phyloP scores from a whole-genome alignment of 2,113 vertebrate species.

The Calonectris borealis region DNA sequence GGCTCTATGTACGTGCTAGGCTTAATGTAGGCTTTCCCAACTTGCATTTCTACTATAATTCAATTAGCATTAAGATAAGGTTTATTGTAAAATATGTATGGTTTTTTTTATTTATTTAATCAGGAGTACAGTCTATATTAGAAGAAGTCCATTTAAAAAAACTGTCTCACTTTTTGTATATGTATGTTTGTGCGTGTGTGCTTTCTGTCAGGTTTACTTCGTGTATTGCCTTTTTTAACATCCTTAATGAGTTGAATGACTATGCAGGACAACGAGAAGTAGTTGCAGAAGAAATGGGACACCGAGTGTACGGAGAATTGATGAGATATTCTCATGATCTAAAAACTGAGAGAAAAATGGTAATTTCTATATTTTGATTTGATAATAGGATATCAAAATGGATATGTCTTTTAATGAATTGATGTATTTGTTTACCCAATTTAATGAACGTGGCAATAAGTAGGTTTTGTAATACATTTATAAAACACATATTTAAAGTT shows the following conservation, averaged over 20 bases:
- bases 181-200: constrained; percentile 9
- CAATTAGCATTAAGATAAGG: constrained; percentile 22
- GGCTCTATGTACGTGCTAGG: not conserved
- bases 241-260: constrained; percentile 96
- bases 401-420: not conserved
- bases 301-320: constrained; percentile 93
- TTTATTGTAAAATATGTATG: not conserved
- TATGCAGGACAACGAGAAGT: constrained; percentile 97
- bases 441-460: not conserved
- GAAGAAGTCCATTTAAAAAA: not conserved
- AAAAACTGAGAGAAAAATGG: constrained; percentile 94
- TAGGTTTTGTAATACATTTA: not conserved
- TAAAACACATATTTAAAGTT: not conserved
- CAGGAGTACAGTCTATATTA: not conserved
- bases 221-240: constrained; percentile 92
- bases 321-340: constrained; percentile 95
- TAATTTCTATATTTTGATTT: constrained; percentile 70
- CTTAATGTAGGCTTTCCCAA: constrained; percentile 39
- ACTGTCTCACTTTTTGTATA: not conserved
- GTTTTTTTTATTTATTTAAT: not conserved
- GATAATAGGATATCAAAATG: not conserved
- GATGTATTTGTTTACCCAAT: not conserved
- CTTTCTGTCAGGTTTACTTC: constrained; percentile 88
- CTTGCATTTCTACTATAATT: constrained; percentile 21
- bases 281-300: constrained; percentile 96